Conservation (phyloP, 2,113 vertebrate genomes). For the Pelvicachromis taeniatus region DNA sequence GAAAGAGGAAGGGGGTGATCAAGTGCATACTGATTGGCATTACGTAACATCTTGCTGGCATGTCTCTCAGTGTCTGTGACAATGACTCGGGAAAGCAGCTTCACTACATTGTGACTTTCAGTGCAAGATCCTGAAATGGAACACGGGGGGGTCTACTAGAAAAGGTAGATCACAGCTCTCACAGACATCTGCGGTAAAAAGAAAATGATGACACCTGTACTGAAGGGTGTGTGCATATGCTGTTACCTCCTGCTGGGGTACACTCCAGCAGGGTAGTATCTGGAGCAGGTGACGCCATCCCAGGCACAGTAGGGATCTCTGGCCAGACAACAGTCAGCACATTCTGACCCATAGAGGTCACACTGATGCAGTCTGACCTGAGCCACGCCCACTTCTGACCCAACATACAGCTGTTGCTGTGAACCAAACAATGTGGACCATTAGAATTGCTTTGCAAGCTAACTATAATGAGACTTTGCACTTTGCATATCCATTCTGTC, state of each 20-base stretch:
- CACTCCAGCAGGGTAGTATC: constrained; percentile 82
- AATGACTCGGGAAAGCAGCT: neutral
- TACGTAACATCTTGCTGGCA: constrained; percentile 10
- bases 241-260: constrained; percentile 90
- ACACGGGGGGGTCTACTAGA: neutral
- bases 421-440: neutral
- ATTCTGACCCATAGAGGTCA: constrained; percentile 90
- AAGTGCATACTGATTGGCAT: constrained; percentile 12
- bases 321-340: constrained; percentile 93
- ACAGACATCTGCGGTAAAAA: neutral
- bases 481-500: neutral
- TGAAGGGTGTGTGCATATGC: neutral
- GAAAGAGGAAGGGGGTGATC: neutral
- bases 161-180: neutral
- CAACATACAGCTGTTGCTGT: constrained; percentile 93
- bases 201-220: neutral
- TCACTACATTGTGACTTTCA: constrained; percentile 27
- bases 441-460: neutral
- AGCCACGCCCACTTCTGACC: constrained; percentile 80
- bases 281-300: constrained; percentile 92
- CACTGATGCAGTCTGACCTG: constrained; percentile 93
- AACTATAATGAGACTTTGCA: neutral
- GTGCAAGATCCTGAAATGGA: neutral
- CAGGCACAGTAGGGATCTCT: constrained; percentile 97
- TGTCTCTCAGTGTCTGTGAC: neutral